phyloP scores from a whole-genome alignment of 2,797 vertebrate species.

The Acrossocheilus fasciatus region DNA sequence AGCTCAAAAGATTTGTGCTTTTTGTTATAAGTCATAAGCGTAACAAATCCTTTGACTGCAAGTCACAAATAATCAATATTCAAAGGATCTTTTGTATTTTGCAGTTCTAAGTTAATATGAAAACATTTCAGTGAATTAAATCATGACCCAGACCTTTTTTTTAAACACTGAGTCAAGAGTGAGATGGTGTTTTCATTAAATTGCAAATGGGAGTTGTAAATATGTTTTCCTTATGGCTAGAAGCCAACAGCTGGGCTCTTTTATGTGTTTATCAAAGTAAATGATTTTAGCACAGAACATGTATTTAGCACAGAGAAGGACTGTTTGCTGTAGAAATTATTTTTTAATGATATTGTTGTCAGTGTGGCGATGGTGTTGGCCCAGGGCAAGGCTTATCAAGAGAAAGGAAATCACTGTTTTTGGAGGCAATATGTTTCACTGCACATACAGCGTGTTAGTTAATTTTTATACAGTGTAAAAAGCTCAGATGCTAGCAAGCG shows the following conservation, averaged over 20 bases:
- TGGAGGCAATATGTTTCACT: not conserved
- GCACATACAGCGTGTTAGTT: not conserved
- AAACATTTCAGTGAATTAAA: slow-evolving; percentile 1
- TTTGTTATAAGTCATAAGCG: not conserved
- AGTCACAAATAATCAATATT: slow-evolving; percentile 8
- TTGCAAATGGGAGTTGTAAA: slow-evolving; percentile 42
- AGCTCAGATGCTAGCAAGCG: not conserved
- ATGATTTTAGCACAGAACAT: slow-evolving; percentile 14
- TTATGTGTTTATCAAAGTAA: slow-evolving; percentile 44
- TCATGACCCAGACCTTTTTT: slow-evolving; percentile 16
- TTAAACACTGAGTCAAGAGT: not conserved
- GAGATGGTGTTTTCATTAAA: slow-evolving; percentile 43
- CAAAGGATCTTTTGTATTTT: slow-evolving; percentile 17
- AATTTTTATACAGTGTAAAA: not conserved
- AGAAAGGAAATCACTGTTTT: slow-evolving; percentile 3
- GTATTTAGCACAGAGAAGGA: slow-evolving; percentile 2
- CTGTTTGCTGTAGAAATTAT: slow-evolving; percentile 47
- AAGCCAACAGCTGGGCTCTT: slow-evolving; percentile 31
- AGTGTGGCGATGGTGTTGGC: slow-evolving; percentile 11
- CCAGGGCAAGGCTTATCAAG: slow-evolving; percentile 33
- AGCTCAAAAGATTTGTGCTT: not conserved
- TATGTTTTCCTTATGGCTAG: slow-evolving; percentile 45
- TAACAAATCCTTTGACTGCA: slow-evolving; percentile 13
- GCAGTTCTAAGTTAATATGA: slow-evolving; percentile 2
- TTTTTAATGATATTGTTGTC: slow-evolving; percentile 46